Evolutionary conservation across 2,113 vertebrate species (phyloP), one percentile per base, ranked within the genome.

Genomic region (Alouatta palliata): DNA sequence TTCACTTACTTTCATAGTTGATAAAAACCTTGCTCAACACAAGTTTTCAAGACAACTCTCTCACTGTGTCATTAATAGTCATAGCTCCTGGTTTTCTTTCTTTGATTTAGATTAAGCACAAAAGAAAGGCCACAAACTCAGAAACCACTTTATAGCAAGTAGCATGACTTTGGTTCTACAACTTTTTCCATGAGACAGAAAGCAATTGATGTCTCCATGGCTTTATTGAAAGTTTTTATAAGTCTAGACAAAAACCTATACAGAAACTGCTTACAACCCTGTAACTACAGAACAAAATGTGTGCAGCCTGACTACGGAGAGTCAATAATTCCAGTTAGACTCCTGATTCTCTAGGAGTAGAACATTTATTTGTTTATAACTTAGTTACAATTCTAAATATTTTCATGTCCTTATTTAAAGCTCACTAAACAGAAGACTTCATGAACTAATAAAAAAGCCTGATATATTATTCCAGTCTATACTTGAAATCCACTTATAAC

Each of bases 181-280:
- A 56, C 37, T 92, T 97, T 98, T 97, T 97, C 96, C 96, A 91
- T 49, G 81, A 97, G 96, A 97, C 96, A 52, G 97, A 97, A 98
- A 97, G 96, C 94, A 97, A 92, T 73, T 97, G 87, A 95, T 64
- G 96, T 98, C 95, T 97, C 98, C 83, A n/a, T 91, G 90, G 45
- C 83, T 98, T 98, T 98, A 97, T 95, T 97, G 96, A 93, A 93
- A 88, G 47, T 77, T 98, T 98, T 98, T 98, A 98, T 97, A 97
- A 97, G 97, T 98, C 98, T 98, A 98, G 98, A 98, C 98, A 97
- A 97, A 98, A 96, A 90, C 70, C 58, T 97, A 82, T 84, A 93
- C 76, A 97, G 95, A 95, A 97, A 90, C 87, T 92, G 45, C 92
- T 94, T 96, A 97, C 94, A 95, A 79, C 87, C 27, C 58, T 66